phyloP scores from a whole-genome alignment of 2,888 invertebrate genomes.

The Iphiclides podalirius region DNA sequence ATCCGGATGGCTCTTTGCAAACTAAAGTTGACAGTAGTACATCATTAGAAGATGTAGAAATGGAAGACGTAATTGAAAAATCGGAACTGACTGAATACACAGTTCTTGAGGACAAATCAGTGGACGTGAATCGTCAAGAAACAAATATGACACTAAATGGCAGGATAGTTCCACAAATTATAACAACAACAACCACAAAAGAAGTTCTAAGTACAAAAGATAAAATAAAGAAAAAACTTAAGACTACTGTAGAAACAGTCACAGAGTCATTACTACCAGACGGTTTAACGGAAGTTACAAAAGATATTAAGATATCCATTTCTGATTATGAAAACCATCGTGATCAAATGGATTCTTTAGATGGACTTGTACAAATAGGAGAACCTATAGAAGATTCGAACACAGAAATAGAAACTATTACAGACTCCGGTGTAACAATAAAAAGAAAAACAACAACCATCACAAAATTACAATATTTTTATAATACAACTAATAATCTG shows the following conservation, averaged over 20 bases:
- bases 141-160: constrained; percentile 52
- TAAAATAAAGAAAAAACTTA: constrained; percentile 57
- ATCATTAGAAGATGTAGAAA: constrained; percentile 55
- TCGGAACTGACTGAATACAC: constrained; percentile 53
- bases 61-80: constrained; percentile 39
- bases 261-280: constrained; percentile 61
- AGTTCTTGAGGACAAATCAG: constrained; percentile 50
- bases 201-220: constrained; percentile 55
- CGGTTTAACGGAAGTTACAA: constrained; percentile 63
- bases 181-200: constrained; percentile 61
- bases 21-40: constrained; percentile 65
- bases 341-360: constrained; percentile 35
- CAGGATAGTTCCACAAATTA: constrained; percentile 53
- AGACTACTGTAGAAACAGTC: constrained; percentile 60
- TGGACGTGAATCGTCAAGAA: constrained; percentile 53
- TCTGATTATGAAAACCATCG: constrained; percentile 47
- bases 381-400: constrained; percentile 47
- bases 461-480: constrained; percentile 47
- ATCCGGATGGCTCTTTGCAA: constrained; percentile 68
- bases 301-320: constrained; percentile 63
- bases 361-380: constrained; percentile 44
- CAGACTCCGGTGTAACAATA: constrained; percentile 49
- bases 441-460: constrained; percentile 55
- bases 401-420: constrained; percentile 43
- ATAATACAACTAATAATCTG: constrained; percentile 38